A percentile compares a stretch with the other conserved stretches of the same genome.
Evolutionary conservation across 2,797 vertebrate species (phyloP).

Genomic region (Falco concolor): DNA sequence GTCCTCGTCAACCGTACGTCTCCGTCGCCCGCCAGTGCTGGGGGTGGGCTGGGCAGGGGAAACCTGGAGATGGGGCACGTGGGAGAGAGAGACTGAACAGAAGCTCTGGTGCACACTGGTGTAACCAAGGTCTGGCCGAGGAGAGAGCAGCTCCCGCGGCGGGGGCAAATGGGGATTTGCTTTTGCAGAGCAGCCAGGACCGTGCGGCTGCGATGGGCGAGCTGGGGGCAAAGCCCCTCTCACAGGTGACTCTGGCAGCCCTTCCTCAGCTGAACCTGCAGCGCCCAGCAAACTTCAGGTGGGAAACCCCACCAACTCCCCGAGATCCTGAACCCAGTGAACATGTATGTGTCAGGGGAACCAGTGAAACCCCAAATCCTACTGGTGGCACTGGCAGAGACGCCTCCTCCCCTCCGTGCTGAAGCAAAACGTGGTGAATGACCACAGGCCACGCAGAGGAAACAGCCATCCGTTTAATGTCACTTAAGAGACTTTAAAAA

Average conservation of each 20-base stretch:
- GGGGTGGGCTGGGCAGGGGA: slow-evolving; percentile 92
- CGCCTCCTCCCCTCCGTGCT: not conserved
- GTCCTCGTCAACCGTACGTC: slow-evolving; percentile 89
- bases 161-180: not conserved
- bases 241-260: not conserved
- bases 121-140: not conserved
- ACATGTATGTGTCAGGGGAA: not conserved
- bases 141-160: not conserved
- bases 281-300: not conserved
- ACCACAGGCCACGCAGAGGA: not conserved
- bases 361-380: not conserved
- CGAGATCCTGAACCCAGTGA: not conserved
- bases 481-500: not conserved
- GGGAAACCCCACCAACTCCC: not conserved
- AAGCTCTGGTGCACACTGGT: accelerated
- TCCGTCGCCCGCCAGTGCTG: slow-evolving; percentile 86
- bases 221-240: not conserved
- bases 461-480: not conserved
- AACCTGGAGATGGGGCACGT: slow-evolving; percentile 73
- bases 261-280: not conserved
- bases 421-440: not conserved
- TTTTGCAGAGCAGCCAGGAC: not conserved
- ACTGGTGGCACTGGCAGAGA: not conserved
- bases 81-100: not conserved
- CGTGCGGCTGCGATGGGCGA: accelerated